phyloP scores from a whole-genome alignment of 1,140 invertebrate species.

The Drosophila tristis region DNA sequence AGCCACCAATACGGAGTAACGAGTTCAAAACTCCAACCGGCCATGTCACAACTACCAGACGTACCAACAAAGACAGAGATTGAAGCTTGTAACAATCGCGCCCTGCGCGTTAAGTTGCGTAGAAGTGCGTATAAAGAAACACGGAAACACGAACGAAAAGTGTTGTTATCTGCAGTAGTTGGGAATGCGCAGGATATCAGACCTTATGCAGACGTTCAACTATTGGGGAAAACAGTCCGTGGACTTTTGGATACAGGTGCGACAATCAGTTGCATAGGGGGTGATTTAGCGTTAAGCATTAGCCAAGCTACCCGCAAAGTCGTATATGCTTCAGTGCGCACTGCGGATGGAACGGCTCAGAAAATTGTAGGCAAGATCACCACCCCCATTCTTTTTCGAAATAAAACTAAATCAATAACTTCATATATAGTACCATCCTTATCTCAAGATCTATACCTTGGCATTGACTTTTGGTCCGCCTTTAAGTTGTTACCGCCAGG shows the following conservation, averaged over 20 bases:
- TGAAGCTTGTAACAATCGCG: too few species aligned
- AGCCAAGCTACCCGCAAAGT: background rate
- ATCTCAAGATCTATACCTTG: background rate
- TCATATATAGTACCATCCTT: background rate
- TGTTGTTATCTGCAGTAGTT: background rate
- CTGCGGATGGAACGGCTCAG: background rate
- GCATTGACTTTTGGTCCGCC: background rate
- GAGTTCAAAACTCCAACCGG: background rate
- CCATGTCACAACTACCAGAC: too few species aligned
- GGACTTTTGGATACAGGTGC: conserved; percentile 3
- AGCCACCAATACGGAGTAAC: conserved; percentile 1
- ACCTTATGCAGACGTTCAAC: background rate
- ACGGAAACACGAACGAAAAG: background rate
- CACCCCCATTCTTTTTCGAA: background rate
- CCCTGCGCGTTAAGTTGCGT: background rate
- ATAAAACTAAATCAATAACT: background rate
- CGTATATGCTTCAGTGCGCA: background rate
- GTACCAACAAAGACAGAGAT: too few species aligned
- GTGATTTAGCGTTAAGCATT: background rate
- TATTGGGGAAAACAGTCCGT: background rate
- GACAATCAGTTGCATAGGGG: conserved; percentile 1
- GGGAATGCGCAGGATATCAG: background rate
- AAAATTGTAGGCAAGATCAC: background rate
- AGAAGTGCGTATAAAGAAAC: background rate
- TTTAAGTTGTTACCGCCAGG: background rate